These are phyloP conservation scores for Falco berigora DNA, from an alignment of 2,797 vertebrate genomes.

Conservation along the genomic window DNA sequence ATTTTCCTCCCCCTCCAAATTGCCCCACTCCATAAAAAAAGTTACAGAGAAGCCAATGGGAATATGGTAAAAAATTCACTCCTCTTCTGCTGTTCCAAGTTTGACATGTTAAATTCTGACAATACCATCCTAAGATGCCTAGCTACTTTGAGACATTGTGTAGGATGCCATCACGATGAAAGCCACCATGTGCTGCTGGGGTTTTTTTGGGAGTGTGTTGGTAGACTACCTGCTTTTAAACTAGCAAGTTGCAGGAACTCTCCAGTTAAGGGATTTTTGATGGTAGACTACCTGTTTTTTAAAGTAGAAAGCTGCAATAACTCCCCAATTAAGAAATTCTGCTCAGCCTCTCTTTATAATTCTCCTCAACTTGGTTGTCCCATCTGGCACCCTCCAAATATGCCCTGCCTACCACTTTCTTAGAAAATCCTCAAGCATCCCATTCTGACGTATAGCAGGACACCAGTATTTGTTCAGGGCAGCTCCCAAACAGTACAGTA, in stretches of 20 bases:
- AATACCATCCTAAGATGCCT: background rate
- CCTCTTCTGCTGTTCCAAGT: background rate
- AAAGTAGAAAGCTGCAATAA: background rate
- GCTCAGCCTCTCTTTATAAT: background rate
- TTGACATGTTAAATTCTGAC: background rate
- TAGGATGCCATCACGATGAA: background rate
- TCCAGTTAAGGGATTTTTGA: background rate
- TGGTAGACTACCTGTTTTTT: background rate
- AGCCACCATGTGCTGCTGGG: background rate
- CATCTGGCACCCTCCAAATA: background rate
- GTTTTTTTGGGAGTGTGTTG: fast-evolving
- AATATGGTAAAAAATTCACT: background rate
- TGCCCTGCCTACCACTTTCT: background rate
- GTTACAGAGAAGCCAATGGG: background rate
- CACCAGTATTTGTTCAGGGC: background rate
- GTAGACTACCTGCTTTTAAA: background rate
- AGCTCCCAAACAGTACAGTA: background rate
- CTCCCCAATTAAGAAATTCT: background rate
- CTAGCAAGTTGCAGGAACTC: background rate
- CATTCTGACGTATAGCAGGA: background rate
- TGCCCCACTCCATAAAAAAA: background rate
- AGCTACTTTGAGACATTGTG: background rate
- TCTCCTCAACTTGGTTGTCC: background rate
- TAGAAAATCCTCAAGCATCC: background rate
- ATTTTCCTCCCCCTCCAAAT: background rate